These are phyloP conservation scores for Epinephelus cyanopodus DNA, from an alignment of 2,113 vertebrate species.

Conservation along the genomic window DNA sequence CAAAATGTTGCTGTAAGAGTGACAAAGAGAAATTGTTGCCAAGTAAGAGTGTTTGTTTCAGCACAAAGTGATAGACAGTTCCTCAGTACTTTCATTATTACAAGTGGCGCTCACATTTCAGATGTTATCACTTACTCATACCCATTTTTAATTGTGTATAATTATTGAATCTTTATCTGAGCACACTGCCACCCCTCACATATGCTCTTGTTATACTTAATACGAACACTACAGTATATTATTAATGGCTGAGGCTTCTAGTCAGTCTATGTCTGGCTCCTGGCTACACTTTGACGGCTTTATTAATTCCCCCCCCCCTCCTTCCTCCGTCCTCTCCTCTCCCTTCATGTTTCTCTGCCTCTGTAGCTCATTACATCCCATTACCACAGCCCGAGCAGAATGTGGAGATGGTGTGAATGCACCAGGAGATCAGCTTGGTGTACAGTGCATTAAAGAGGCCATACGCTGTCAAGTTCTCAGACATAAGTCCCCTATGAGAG, in stretches of 20 bases:
- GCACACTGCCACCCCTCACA: background rate
- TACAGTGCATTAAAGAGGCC: constrained; percentile 19
- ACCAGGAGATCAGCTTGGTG: constrained; percentile 9
- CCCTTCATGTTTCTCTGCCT: constrained; percentile 26
- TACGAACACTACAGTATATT: constrained; percentile 13
- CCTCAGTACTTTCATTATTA: background rate
- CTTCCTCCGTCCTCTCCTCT: background rate
- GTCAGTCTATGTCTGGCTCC: constrained; percentile 42
- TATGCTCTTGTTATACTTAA: constrained; percentile 17
- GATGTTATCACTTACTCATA: background rate
- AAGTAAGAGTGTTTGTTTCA: constrained; percentile 16
- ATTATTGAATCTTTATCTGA: background rate
- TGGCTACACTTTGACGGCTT: constrained; percentile 37
- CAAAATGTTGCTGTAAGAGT: background rate
- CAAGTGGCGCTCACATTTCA: background rate
- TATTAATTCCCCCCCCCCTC: constrained; percentile 40
- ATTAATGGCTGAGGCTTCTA: constrained; percentile 20
- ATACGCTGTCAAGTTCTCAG: constrained; percentile 2
- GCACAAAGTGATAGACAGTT: constrained; percentile 31
- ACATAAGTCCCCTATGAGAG: constrained; percentile 22
- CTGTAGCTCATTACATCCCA: constrained; percentile 53
- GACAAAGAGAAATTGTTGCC: constrained; percentile 1
- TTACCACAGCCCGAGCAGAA: constrained; percentile 41
- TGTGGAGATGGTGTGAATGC: constrained; percentile 35
- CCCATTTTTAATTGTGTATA: background rate